These are phyloP conservation scores for Lutjanus erythropterus DNA, from an alignment of 2,113 vertebrate genomes.

Conservation along the genomic window DNA sequence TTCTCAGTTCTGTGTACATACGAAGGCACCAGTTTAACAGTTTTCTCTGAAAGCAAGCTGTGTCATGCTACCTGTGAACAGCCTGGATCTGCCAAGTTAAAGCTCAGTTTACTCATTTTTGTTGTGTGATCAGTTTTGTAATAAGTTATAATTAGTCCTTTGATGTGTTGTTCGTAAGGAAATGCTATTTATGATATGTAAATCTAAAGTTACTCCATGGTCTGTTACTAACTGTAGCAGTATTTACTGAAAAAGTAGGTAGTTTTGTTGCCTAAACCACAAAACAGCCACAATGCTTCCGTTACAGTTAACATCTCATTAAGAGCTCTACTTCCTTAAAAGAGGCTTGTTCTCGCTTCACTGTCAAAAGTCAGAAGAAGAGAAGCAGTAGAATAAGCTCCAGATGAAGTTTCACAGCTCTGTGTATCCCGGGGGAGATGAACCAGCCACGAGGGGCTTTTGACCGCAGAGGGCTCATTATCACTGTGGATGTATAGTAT, in stretches of 20 bases:
- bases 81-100: neutral
- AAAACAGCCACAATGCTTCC: neutral
- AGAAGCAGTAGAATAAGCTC: neutral
- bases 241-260: neutral
- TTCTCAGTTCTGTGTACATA: neutral
- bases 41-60: constrained; percentile 9
- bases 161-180: neutral
- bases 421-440: neutral
- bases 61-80: neutral
- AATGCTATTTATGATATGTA: too few relatives aligned
- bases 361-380: neutral
- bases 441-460: neutral
- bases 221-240: neutral
- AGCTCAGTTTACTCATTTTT: neutral
- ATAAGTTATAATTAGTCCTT: neutral
- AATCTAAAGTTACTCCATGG: neutral
- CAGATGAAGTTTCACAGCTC: constrained; percentile 38
- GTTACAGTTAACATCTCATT: neutral
- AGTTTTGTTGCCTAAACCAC: constrained; percentile 17
- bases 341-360: neutral
- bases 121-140: neutral
- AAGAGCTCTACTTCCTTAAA: constrained; percentile 49
- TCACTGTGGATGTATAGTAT: constrained; percentile 29
- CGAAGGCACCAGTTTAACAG: neutral
- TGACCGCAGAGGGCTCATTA: constrained; percentile 46